A percentile compares a stretch with the other conserved stretches of the same genome.
These are phyloP conservation scores for Holocentrus rufus DNA, from an alignment of 2,797 vertebrate genomes.

Conservation along the genomic window DNA sequence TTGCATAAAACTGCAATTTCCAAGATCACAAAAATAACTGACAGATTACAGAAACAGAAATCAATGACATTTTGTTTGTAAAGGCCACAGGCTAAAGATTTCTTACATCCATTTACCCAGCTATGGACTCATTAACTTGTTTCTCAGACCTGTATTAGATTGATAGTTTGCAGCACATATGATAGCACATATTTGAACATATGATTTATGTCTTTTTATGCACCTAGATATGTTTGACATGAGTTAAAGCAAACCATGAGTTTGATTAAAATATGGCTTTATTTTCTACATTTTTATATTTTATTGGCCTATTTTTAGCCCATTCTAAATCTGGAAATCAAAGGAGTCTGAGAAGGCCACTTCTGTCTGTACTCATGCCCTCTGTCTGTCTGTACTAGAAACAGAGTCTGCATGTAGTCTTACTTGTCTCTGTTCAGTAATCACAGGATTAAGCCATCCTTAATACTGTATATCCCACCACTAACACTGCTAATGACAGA, in stretches of 20 bases:
- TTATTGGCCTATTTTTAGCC: constrained; percentile 20
- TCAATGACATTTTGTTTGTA: no score
- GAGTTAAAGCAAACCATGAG: no score
- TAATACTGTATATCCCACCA: not conserved
- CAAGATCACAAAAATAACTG: no score
- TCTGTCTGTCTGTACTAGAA: not conserved
- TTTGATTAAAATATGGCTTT: not conserved
- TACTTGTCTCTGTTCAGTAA: not conserved
- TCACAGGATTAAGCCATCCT: constrained; percentile 26
- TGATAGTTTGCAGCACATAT: no score
- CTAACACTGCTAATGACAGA: not conserved
- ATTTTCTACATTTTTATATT: not conserved
- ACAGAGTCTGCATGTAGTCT: not conserved
- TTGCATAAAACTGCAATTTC: no score
- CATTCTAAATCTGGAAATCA: constrained; percentile 5
- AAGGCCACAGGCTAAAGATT: no score
- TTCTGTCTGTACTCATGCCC: not conserved
- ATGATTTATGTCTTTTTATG: not conserved
- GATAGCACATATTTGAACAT: no score
- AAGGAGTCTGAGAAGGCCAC: not conserved
- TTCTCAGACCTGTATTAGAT: no score
- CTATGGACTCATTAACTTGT: no score
- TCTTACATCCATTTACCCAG: no score
- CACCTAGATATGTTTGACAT: no score
- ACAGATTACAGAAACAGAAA: no score